Conservation (phyloP, 2,888 invertebrate species). For the Eupelmus urozonus region DNA sequence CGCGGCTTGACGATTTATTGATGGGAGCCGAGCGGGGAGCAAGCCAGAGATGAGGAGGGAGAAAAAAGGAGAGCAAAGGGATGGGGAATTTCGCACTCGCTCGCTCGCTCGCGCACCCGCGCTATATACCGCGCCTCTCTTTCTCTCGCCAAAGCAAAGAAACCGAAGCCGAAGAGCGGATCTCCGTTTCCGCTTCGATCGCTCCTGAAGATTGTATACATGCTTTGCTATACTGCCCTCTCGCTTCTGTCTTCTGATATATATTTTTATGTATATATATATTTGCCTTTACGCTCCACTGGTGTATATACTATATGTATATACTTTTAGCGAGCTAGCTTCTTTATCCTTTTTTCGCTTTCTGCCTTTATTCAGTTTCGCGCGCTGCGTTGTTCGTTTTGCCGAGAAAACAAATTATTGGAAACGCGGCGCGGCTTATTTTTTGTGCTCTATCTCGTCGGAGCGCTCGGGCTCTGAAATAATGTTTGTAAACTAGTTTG, state of each 20-base stretch:
- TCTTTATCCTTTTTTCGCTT: not conserved
- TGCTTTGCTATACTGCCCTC: too few relatives aligned
- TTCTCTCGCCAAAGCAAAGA: slow-evolving; percentile 60
- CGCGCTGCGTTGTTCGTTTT: not conserved
- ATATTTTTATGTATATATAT: too few relatives aligned
- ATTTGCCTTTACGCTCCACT: slow-evolving; percentile 11
- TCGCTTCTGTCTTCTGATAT: slow-evolving; percentile 24
- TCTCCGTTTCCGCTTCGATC: slow-evolving; percentile 61
- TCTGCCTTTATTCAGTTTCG: not conserved
- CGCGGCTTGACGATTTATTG: slow-evolving; percentile 64
- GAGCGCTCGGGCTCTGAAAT: not conserved
- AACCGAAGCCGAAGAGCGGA: slow-evolving; percentile 62
- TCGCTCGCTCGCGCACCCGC: too few relatives aligned
- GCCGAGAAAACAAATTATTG: not conserved
- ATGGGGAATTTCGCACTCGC: slow-evolving; percentile 56
- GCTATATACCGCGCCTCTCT: slow-evolving; percentile 53
- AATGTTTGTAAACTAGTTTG: slow-evolving; percentile 16
- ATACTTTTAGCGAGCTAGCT: not conserved
- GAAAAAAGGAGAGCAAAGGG: slow-evolving; percentile 33
- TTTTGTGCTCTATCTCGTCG: too few relatives aligned
- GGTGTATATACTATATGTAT: not conserved
- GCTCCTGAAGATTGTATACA: slow-evolving; percentile 46
- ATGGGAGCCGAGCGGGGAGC: slow-evolving; percentile 26
- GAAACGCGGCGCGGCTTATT: not conserved
- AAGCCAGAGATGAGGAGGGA: slow-evolving; percentile 14